Evolutionary conservation across 2,113 vertebrate genomes (phyloP).

Genomic region (Anhinga rufa): DNA sequence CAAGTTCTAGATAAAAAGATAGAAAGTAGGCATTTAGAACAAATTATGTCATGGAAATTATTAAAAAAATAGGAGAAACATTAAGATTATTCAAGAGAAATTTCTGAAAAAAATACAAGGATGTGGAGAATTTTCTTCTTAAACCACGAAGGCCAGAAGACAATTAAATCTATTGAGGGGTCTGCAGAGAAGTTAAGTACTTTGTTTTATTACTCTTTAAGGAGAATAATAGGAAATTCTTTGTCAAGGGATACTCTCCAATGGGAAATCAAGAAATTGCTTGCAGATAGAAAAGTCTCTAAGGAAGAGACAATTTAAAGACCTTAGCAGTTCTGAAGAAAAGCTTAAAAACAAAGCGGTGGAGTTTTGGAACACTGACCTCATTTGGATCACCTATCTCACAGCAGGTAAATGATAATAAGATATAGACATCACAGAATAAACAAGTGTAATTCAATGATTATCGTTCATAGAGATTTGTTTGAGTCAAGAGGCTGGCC

Average conservation of each 20-base stretch:
- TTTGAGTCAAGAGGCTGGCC: neutral
- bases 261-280: slow-evolving; percentile 24
- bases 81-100: neutral
- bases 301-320: slow-evolving; percentile 1
- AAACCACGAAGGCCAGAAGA: neutral
- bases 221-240: neutral
- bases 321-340: neutral
- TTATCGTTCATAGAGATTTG: neutral
- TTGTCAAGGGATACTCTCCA: neutral
- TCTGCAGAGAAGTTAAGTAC: neutral
- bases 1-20: neutral
- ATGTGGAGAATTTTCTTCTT: neutral
- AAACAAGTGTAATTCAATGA: neutral
- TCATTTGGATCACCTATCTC: neutral
- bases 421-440: neutral
- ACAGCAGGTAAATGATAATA: neutral
- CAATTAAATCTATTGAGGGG: neutral
- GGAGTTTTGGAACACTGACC: neutral
- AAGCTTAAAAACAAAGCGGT: neutral
- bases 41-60: neutral
- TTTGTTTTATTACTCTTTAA: slow-evolving; percentile 13
- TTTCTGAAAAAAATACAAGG: neutral
- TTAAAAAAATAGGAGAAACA: neutral
- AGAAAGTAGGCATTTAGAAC: neutral
- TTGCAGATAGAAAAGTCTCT: slow-evolving; percentile 1